Conservation (phyloP, 2,888 invertebrate species). For the Meghimatium bilineatum region DNA sequence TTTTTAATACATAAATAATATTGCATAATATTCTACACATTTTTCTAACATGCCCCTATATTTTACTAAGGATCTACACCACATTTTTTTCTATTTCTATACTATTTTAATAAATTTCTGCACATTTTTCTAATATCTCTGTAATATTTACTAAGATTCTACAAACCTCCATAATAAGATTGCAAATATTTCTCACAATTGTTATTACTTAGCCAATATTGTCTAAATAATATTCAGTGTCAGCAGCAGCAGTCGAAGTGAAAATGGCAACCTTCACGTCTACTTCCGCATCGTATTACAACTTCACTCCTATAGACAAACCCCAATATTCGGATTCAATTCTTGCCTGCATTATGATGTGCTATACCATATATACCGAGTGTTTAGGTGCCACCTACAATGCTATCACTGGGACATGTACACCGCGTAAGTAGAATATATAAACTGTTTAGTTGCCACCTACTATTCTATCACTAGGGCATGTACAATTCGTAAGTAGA, state of each 20-base stretch:
- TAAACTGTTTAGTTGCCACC: background rate
- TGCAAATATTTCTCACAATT: no score
- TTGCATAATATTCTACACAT: no score
- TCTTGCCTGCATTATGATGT: background rate
- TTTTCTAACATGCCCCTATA: no score
- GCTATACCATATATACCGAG: background rate
- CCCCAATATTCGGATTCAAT: background rate
- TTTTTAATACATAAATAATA: no score
- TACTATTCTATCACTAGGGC: background rate
- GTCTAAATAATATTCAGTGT: no score
- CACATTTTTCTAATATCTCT: no score
- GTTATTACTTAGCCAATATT: background rate
- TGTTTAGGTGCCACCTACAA: conserved; percentile 1
- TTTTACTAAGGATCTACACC: no score
- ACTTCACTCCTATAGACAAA: background rate
- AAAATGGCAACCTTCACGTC: background rate
- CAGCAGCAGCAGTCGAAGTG: background rate
- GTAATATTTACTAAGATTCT: no score
- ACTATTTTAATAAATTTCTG: no score
- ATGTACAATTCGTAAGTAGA: background rate
- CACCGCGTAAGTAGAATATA: background rate
- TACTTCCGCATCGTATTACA: no score
- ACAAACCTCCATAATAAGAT: no score
- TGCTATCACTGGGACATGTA: background rate
- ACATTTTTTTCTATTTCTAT: no score